phyloP scores from a whole-genome alignment of 2,113 vertebrate species.

The Microtus ochrogaster region DNA sequence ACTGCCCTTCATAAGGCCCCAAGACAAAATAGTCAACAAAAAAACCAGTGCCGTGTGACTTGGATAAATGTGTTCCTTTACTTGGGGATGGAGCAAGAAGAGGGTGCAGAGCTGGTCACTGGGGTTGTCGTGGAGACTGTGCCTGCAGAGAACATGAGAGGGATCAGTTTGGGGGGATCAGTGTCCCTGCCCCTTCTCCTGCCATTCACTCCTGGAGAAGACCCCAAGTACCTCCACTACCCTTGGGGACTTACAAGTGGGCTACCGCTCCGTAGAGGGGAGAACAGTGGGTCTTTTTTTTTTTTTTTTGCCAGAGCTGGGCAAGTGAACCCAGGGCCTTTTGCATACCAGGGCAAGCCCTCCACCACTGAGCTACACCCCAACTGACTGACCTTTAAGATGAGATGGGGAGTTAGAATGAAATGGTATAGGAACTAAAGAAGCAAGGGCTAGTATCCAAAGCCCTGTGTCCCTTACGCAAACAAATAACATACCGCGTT shows the following conservation, averaged over 20 bases:
- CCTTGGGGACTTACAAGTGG: background rate
- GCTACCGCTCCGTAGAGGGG: background rate
- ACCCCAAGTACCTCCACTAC: background rate
- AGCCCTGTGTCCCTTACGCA: background rate
- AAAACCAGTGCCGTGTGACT: background rate
- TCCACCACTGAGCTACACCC: background rate
- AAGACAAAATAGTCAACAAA: background rate
- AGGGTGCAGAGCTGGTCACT: background rate
- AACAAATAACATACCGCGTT: background rate
- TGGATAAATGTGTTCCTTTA: conserved; percentile 31
- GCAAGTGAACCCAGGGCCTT: background rate
- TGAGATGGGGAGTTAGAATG: background rate
- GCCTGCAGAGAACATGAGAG: conserved; percentile 25
- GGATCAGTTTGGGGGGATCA: background rate
- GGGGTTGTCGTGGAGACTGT: rapidly evolving
- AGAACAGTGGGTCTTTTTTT: background rate
- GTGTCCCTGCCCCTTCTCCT: background rate
- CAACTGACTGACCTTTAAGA: background rate
- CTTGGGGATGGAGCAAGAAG: background rate
- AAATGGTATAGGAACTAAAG: background rate
- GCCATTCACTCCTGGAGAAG: background rate
- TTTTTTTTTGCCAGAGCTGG: background rate
- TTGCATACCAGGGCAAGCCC: background rate
- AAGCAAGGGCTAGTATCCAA: background rate
- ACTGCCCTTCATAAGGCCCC: background rate